phyloP scores from a whole-genome alignment of 2,797 vertebrate species.

The Ambastaia sidthimunki region DNA sequence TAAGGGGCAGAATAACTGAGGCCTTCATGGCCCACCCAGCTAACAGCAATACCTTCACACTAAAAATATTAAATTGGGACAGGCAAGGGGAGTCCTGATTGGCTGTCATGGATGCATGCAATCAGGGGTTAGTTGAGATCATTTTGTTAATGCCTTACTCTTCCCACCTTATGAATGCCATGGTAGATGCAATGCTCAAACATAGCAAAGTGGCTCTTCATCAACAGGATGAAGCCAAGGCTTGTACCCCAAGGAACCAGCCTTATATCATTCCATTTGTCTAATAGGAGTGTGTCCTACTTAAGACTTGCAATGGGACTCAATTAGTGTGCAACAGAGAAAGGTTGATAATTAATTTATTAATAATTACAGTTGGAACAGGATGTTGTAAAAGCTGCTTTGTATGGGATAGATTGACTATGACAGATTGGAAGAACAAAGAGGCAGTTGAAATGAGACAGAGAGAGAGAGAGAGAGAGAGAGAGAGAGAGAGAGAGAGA shows the following conservation, averaged over 20 bases:
- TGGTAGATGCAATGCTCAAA: too few species aligned
- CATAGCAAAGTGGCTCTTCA: too few species aligned
- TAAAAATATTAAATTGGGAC: too few species aligned
- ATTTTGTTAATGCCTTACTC: too few species aligned
- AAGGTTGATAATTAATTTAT: conserved; percentile 80
- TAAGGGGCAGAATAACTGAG: conserved; percentile 62
- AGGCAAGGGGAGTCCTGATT: too few species aligned
- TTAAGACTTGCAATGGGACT: conserved; percentile 79
- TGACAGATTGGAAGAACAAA: conserved; percentile 63
- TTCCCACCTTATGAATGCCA: too few species aligned
- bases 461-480: too few species aligned
- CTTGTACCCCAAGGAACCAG: conserved; percentile 69
- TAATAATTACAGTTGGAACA: conserved; percentile 78
- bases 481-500: too few species aligned
- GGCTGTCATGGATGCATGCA: too few species aligned
- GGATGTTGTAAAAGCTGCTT: conserved; percentile 72
- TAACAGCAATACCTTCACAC: too few species aligned
- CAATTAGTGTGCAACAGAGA: conserved; percentile 81
- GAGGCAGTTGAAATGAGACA: conserved; percentile 59
- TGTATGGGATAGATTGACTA: conserved; percentile 62
- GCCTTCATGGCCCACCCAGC: background rate
- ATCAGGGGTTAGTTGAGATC: too few species aligned
- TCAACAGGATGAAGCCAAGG: conserved; percentile 68
- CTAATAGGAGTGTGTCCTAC: conserved; percentile 77
- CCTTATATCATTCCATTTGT: conserved; percentile 79